Evolutionary conservation across 2,113 vertebrate genomes (phyloP).

Genomic region (Hydropotes inermis): DNA sequence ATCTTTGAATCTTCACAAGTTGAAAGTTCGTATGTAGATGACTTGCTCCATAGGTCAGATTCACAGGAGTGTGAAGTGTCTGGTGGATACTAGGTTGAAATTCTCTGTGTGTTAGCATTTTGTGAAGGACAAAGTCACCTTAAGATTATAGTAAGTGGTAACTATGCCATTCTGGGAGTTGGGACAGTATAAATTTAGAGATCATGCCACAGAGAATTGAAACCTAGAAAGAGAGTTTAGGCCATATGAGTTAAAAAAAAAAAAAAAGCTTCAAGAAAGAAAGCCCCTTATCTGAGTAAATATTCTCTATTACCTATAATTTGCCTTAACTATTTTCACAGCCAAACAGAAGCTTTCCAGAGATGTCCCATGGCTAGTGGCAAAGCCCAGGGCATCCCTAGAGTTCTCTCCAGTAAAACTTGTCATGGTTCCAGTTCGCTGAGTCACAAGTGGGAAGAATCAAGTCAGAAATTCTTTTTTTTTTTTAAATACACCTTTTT

Average conservation of each 20-base stretch:
- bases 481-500: background rate
- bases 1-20: background rate
- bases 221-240: background rate
- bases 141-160: background rate
- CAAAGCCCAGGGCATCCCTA: background rate
- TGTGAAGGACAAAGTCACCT: background rate
- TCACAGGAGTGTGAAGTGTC: background rate
- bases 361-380: fast-evolving
- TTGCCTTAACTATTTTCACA: background rate
- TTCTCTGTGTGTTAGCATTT: background rate
- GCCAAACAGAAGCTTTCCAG: background rate
- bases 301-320: background rate
- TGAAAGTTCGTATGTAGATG: background rate
- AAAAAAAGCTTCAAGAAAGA: background rate
- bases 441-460: background rate
- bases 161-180: background rate
- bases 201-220: background rate
- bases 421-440: background rate
- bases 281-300: background rate
- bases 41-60: background rate
- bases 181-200: background rate
- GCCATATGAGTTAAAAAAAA: background rate
- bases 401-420: background rate
- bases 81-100: background rate
- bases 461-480: background rate